Percentiles rank a stretch among this genome's conserved stretches.
phyloP scores from a whole-genome alignment of 2,797 vertebrate genomes.

The Sciurus carolinensis region DNA sequence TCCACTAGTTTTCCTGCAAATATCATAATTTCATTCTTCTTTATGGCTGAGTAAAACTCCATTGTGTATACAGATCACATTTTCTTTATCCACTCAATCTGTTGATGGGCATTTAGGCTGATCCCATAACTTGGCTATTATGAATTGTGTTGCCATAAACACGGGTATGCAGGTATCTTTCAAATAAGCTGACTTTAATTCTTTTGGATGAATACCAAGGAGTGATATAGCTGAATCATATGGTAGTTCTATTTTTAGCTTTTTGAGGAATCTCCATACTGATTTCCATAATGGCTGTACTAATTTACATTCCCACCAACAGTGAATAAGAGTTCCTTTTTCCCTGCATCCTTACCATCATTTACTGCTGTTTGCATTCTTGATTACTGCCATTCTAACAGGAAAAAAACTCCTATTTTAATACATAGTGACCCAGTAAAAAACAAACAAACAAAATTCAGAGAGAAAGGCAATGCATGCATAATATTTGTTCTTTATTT shows the following conservation, averaged over 20 bases:
- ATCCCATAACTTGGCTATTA: background rate
- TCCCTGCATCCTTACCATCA: background rate
- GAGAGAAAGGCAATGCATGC: background rate
- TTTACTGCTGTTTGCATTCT: background rate
- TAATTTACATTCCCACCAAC: background rate
- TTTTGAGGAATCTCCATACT: background rate
- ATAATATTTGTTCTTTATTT: background rate
- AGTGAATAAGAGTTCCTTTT: background rate
- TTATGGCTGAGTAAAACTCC: background rate
- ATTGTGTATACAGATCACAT: background rate
- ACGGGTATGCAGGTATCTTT: background rate
- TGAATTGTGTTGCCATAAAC: background rate
- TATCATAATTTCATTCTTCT: background rate
- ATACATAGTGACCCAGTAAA: background rate
- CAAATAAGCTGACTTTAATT: background rate
- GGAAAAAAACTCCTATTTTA: conserved; percentile 34
- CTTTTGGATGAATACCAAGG: background rate
- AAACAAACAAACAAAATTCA: conserved; percentile 29
- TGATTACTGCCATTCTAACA: background rate
- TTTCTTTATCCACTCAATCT: background rate
- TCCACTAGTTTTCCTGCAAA: background rate
- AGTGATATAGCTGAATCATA: background rate
- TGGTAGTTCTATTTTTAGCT: background rate
- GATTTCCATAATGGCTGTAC: background rate
- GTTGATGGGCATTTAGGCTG: background rate